Conservation (phyloP, 2,113 vertebrate species). For the Crotalus viridis region DNA sequence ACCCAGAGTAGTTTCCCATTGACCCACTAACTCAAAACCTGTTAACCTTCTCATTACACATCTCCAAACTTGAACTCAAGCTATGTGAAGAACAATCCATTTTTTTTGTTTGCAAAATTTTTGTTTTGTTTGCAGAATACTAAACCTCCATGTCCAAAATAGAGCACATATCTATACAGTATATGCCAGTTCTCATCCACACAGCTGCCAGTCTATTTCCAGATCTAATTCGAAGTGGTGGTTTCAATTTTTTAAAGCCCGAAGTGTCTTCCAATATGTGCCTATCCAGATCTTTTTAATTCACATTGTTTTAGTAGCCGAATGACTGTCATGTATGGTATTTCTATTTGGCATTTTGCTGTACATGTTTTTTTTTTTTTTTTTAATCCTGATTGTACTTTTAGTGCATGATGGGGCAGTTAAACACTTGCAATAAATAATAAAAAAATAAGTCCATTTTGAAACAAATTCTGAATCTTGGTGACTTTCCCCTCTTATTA, state of each 20-base stretch:
- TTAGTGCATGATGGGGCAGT: background rate
- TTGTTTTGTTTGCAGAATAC: background rate
- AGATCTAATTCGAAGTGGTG: background rate
- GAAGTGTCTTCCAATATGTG: background rate
- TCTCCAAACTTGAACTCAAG: background rate
- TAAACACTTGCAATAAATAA: background rate
- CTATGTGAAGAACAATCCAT: background rate
- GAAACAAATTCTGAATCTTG: background rate
- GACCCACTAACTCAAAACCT: background rate
- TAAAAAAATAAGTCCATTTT: background rate
- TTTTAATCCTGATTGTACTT: background rate
- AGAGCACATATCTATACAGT: background rate
- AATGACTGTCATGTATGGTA: background rate
- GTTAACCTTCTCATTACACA: background rate
- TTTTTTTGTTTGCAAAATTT: background rate
- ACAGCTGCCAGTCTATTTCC: background rate
- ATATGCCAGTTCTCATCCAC: background rate
- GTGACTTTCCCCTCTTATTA: background rate
- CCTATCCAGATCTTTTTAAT: background rate
- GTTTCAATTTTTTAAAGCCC: background rate
- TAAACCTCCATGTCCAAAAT: background rate
- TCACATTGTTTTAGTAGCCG: background rate
- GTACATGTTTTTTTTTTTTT: background rate
- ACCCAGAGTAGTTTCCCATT: background rate
- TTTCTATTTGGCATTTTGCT: background rate